Percentiles rank a stretch among this genome's conserved stretches.
Conservation (phyloP, 1,140 invertebrate species). For the Aethina tumida region DNA sequence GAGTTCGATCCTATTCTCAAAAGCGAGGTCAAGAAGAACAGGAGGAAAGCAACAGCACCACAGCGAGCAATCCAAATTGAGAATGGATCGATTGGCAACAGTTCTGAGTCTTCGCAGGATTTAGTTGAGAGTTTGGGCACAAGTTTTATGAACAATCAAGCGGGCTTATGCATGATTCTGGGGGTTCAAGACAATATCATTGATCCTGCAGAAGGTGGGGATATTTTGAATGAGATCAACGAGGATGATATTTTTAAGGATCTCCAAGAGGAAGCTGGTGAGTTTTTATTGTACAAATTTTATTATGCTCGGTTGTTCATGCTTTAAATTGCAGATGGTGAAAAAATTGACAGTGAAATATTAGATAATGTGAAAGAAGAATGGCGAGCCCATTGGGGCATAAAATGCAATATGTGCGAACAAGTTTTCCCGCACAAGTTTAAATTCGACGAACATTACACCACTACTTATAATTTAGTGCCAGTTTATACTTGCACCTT, state of each 20-base stretch:
- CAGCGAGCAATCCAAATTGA: constrained; percentile 11
- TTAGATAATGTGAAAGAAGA: constrained; percentile 29
- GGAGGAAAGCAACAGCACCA: constrained; percentile 9
- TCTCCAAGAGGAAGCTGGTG: constrained; percentile 26
- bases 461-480: constrained; percentile 22
- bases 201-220: constrained; percentile 19
- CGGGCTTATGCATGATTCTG: constrained; percentile 6
- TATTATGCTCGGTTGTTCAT: too few species aligned
- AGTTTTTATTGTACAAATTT: too few species aligned
- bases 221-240: constrained; percentile 20
- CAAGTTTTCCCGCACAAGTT: constrained; percentile 22
- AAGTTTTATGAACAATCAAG: constrained; percentile 5
- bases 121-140: constrained; percentile 8
- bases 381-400: constrained; percentile 31
- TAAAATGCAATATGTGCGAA: constrained; percentile 33
- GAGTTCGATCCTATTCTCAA: constrained; percentile 7
- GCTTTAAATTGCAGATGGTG: constrained; percentile 25
- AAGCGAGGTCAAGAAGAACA: constrained; percentile 8
- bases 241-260: constrained; percentile 29
- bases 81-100: constrained; percentile 10
- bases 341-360: constrained; percentile 26
- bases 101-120: constrained; percentile 15
- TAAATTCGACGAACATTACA: constrained; percentile 33
- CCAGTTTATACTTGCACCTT: constrained; percentile 35
- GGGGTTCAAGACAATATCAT: constrained; percentile 7